Base-by-base conservation (phyloP, 1,140 invertebrate species). In the Phymorhynchus buccinoides region DNA sequence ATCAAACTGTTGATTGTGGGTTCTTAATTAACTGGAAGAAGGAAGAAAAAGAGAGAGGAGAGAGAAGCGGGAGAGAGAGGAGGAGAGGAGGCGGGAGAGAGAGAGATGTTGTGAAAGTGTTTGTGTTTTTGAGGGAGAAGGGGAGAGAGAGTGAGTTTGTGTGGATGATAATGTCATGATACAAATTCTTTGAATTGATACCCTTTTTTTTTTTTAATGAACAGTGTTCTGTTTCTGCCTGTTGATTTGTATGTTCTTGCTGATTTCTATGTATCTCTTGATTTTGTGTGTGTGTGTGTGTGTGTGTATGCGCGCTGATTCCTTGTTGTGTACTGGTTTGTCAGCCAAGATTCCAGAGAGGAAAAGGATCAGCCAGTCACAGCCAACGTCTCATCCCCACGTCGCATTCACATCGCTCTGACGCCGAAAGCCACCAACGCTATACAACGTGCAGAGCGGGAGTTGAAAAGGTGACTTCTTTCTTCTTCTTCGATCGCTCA, bases 351-450 rank as follows among this genome's bases (percentile, higher is more conserved):
- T 6, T 27, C 12, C 22, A 27, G 14, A 22, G 1, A 62, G n/a
- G 22, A 27, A 62, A 4, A 22, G 56, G 56, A 62, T 62, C 56
- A 62, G 7, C 56, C 56, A 62, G 22, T 62, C 56, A 85, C 86
- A 71, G 78, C 27, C 14, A 85, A 56, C 16, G 14, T 87, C 2
- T 77, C 80, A 68, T 41, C 86, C 14, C 85, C 86, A 0, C 42
- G 87, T 42, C 88, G 90, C 37, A 48, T 94, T 14, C 56, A 91
- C 2, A 91, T 93, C 78, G 85, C 87, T 35, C 30, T 93, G 35
- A 83, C 86, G 7, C 41, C 89, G 7, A 86, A 89, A n/a, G 80
- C 90, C 12, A 83, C 87, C 56, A 73, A 89, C 18, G 87, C 86
- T 75, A 93, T 94, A 71, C 84, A 86, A 56, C 86, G 88, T 80